A percentile compares a stretch with the other conserved stretches of the same genome.
phyloP scores from a whole-genome alignment of 2,797 vertebrate genomes.

The Balearica regulorum region DNA sequence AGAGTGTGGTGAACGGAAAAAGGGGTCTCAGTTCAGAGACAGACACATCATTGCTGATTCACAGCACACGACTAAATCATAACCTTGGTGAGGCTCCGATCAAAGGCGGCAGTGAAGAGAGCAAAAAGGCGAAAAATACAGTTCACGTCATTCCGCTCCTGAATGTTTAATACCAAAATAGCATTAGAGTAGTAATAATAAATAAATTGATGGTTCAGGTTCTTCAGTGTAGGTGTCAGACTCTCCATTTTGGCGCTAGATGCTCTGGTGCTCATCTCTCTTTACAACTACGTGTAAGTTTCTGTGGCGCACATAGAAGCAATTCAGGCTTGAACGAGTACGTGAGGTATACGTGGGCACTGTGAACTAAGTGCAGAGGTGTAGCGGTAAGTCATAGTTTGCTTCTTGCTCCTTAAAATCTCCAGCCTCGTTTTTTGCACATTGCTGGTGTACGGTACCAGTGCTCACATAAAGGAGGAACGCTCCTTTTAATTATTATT shows the following conservation, averaged over 20 bases:
- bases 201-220: neutral
- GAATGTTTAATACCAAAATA: neutral
- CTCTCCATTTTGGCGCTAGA: neutral
- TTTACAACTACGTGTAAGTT: neutral
- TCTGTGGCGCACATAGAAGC: neutral
- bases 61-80: neutral
- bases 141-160: neutral
- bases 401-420: neutral
- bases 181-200: neutral
- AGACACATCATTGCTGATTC: neutral
- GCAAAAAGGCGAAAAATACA: neutral
- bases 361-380: neutral
- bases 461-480: neutral
- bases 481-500: neutral
- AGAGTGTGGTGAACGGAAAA: neutral
- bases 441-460: accelerated
- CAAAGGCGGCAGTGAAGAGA: neutral
- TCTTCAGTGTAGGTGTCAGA: neutral
- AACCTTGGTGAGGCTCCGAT: neutral
- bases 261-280: neutral
- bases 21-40: neutral
- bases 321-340: neutral
- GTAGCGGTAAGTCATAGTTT: neutral
- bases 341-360: accelerated
- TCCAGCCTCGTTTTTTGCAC: neutral